Conservation (phyloP, 2,797 vertebrate genomes). For the Sphaeramia orbicularis region DNA sequence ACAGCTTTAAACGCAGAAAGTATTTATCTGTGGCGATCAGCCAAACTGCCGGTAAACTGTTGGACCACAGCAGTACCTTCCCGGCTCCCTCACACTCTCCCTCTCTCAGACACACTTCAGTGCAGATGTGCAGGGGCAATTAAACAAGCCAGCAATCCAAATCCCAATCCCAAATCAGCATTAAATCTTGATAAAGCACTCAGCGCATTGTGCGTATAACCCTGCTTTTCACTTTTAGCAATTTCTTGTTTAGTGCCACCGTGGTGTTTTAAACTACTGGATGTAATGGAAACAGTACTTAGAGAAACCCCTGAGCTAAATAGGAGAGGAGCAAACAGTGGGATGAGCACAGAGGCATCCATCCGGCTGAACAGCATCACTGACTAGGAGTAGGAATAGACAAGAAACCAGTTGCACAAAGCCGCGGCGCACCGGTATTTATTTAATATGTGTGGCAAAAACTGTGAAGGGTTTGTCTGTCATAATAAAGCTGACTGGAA, state of each 20-base stretch:
- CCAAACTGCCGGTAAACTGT: conserved; percentile 33
- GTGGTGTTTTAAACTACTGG: neutral
- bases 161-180: conserved; percentile 28
- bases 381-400: conserved; percentile 26
- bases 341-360: conserved; percentile 19
- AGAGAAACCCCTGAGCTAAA: conserved; percentile 9
- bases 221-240: neutral
- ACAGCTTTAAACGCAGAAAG: conserved; percentile 14
- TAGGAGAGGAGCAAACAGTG: conserved; percentile 15
- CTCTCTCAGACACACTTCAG: conserved; percentile 33
- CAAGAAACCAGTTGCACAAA: conserved; percentile 78
- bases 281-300: neutral
- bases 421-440: neutral
- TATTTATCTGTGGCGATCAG: conserved; percentile 37
- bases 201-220: neutral
- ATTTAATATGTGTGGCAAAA: no score
- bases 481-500: no score
- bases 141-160: conserved; percentile 49
- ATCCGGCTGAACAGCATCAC: conserved; percentile 23
- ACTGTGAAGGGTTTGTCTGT: no score
- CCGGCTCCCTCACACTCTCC: conserved; percentile 9
- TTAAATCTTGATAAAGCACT: conserved; percentile 43
- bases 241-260: neutral
- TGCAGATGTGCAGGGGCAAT: conserved; percentile 44
- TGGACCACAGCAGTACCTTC: conserved; percentile 14